phyloP scores from a whole-genome alignment of 2,113 vertebrate genomes.

The Hippoglossus stenolepis region DNA sequence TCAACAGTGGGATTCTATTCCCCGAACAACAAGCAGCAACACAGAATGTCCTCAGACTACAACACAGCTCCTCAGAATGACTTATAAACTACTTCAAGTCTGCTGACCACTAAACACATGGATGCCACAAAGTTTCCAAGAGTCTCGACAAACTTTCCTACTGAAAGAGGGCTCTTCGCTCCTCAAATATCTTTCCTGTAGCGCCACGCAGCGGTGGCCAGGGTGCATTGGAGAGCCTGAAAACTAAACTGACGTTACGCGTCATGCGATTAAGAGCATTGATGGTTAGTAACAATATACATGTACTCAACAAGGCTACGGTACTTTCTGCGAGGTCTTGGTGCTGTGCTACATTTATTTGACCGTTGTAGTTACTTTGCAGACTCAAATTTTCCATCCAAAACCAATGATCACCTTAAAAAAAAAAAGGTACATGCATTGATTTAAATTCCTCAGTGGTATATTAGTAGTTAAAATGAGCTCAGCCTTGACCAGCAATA shows the following conservation, averaged over 20 bases:
- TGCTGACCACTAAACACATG: neutral
- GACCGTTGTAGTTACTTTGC: too few relatives aligned
- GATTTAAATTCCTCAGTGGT: too few relatives aligned
- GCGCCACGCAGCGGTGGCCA: slow-evolving; percentile 35
- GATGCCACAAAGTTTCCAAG: neutral
- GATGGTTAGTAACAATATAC: neutral
- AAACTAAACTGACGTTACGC: neutral
- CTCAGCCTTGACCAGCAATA: too few relatives aligned
- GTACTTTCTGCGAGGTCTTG: neutral
- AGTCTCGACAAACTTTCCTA: slow-evolving; percentile 3
- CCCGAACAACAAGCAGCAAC: neutral
- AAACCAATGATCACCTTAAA: too few relatives aligned
- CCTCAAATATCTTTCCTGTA: slow-evolving; percentile 16
- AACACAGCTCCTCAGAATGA: neutral
- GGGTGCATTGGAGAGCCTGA: neutral
- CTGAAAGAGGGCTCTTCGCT: neutral
- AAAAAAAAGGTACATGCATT: too few relatives aligned
- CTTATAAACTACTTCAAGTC: too few relatives aligned
- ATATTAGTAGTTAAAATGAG: too few relatives aligned
- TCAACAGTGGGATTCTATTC: neutral
- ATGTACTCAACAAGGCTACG: neutral
- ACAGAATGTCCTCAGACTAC: neutral
- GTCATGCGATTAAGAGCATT: neutral
- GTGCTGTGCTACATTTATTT: too few relatives aligned
- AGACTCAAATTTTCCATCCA: too few relatives aligned